These are phyloP conservation scores for Zaprionus nigranus DNA, from an alignment of 1,140 invertebrate species.

Conservation along the genomic window DNA sequence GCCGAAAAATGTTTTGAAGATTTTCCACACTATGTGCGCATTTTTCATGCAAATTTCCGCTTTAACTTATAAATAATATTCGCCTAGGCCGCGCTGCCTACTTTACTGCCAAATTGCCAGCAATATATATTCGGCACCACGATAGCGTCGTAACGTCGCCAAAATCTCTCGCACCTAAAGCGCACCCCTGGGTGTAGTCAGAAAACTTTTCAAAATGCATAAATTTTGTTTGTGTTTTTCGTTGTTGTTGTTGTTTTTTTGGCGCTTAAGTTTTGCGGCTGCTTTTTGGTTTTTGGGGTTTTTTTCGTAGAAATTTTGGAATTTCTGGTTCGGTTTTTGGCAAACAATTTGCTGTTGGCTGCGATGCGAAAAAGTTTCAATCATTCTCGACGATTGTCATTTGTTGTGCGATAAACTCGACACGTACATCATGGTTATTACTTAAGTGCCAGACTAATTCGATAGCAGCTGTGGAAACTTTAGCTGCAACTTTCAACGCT, in stretches of 20 bases:
- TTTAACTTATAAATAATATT: slow-evolving; percentile 18
- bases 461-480: slow-evolving; percentile 49
- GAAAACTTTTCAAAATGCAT: slow-evolving; percentile 73
- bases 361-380: slow-evolving; percentile 61
- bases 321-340: slow-evolving; percentile 28
- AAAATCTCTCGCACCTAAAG: slow-evolving; percentile 50
- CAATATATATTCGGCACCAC: slow-evolving; percentile 51
- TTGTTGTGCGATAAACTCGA: slow-evolving; percentile 46
- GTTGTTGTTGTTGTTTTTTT: slow-evolving; percentile 1
- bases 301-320: slow-evolving; percentile 17
- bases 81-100: slow-evolving; percentile 13
- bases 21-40: not conserved
- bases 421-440: slow-evolving; percentile 55
- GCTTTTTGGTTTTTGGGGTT: slow-evolving; percentile 23
- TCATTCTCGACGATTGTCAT: slow-evolving; percentile 58
- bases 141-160: slow-evolving; percentile 21
- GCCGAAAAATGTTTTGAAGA: not conserved
- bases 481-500: slow-evolving; percentile 49
- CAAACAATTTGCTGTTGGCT: slow-evolving; percentile 30
- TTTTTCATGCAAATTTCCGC: slow-evolving; percentile 3
- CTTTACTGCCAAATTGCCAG: slow-evolving; percentile 49
- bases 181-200: slow-evolving; percentile 63
- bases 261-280: slow-evolving; percentile 32
- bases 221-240: slow-evolving; percentile 42
- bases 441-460: slow-evolving; percentile 46